Conservation (phyloP, 1,140 invertebrate genomes). For the Rhopalosiphum maidis region DNA sequence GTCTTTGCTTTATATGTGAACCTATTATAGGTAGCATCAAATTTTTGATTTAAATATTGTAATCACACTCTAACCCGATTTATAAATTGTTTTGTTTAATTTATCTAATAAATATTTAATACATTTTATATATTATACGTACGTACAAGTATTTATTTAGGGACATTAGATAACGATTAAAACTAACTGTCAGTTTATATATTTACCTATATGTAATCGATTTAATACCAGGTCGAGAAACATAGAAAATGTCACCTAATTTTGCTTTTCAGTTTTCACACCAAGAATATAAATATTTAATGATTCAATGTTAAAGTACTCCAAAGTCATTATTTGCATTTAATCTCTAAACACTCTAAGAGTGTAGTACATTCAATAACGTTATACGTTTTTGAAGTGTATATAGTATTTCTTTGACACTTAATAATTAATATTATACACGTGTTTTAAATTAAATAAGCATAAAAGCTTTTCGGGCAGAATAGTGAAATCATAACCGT, state of each 20-base stretch:
- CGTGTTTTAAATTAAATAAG: neutral
- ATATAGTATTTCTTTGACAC: neutral
- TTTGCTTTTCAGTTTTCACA: neutral
- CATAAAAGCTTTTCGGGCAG: neutral
- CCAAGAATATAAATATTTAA: neutral
- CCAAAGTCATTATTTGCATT: neutral
- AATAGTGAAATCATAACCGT: neutral
- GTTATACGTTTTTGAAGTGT: neutral
- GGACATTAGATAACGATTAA: neutral
- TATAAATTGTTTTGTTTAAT: neutral
- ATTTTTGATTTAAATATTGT: neutral
- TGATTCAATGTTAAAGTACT: neutral
- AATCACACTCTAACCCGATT: neutral
- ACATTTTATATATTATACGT: neutral
- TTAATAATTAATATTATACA: neutral
- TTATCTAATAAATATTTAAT: neutral
- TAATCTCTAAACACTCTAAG: neutral
- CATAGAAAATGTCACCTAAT: neutral
- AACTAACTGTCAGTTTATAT: neutral
- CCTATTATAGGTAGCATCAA: too few relatives aligned
- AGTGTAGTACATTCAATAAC: neutral
- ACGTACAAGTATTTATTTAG: neutral
- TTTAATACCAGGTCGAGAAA: neutral
- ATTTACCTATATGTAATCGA: neutral
- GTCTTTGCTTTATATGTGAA: neutral